Evolutionary conservation across 2,113 vertebrate genomes (phyloP), one percentile per base, ranked within the genome.

Genomic region (Isichthys henryi): DNA sequence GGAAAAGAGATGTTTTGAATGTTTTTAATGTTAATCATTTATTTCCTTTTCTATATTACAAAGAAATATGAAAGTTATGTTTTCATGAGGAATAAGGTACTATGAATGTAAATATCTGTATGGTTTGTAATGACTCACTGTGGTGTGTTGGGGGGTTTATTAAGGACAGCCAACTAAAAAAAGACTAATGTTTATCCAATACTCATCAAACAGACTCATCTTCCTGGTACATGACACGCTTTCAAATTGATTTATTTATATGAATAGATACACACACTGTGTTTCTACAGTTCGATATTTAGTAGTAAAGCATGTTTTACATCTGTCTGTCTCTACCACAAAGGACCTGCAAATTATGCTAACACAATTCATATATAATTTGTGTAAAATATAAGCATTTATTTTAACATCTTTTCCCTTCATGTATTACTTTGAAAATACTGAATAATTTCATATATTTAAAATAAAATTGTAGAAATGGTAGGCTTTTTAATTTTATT

Each of bases 121-220:
- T 45, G 43, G 82, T 46, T 48, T 84, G 17, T 84, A 48, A 84
- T 84, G 82, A 84, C 39, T 84, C 39, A 84, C 82, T 84, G 82
- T 19, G 45, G 21, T 46, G 45, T 23, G 80, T 21, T 39, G 27
- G 15, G 31, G 39, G 82, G 39, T 11, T 10, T 46, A 11, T 45
- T 84, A 48, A 84, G 6, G n/a, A 48, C 6, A 21, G 45, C 43
- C 82, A 48, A 84, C 43, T 84, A 80, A 80, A 80, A 80, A 74
- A 74, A 80, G 35, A 80, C 74, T 80, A 43, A 43, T 80, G 35
- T 80, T 80, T 43, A 39, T 80, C 35, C 74, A 80, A 15, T 19
- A 43, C 74, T 80, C 74, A 80, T 80, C 15, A 80, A 80, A 19
- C 74, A 77, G 74, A 15, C 15, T 84, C 3, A 23, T 84, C 46